A percentile compares a stretch with the other conserved stretches of the same genome.
phyloP scores from a whole-genome alignment of 2,888 invertebrate genomes.

The Chymomyza amoena region DNA sequence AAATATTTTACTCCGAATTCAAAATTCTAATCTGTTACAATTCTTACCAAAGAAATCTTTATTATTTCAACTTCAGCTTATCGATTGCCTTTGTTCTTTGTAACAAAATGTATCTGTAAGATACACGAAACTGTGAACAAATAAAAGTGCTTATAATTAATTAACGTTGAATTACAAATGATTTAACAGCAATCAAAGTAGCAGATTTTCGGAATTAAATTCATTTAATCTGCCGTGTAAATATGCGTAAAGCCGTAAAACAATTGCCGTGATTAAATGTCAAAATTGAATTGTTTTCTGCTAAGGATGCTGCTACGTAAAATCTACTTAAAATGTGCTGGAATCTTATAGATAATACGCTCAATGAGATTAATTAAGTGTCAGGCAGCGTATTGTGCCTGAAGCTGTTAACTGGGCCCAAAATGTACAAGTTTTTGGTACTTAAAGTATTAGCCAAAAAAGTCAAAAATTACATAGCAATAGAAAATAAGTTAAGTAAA shows the following conservation, averaged over 20 bases:
- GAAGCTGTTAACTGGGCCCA: too few relatives aligned
- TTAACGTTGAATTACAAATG: background rate
- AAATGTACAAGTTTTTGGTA: too few relatives aligned
- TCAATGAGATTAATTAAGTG: background rate
- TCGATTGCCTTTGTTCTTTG: too few relatives aligned
- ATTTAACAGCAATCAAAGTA: background rate
- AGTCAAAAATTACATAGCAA: too few relatives aligned
- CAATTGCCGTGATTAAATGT: background rate
- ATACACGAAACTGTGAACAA: background rate
- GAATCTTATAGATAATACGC: background rate
- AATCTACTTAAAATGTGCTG: too few relatives aligned
- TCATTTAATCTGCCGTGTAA: background rate
- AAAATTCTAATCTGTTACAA: too few relatives aligned
- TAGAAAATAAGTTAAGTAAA: background rate
- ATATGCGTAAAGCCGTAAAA: background rate
- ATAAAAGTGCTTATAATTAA: background rate
- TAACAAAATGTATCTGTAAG: background rate
- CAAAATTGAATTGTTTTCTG: background rate
- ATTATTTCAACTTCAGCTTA: too few relatives aligned
- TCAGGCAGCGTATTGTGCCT: background rate
- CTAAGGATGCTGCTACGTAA: background rate
- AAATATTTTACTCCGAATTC: too few relatives aligned
- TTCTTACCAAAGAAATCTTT: too few relatives aligned
- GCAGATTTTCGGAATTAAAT: background rate
- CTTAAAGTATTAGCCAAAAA: too few relatives aligned